Conservation (phyloP, 30 jellyfish, hydroid and myxozoan genomes). For the Pelagia noctiluca region DNA sequence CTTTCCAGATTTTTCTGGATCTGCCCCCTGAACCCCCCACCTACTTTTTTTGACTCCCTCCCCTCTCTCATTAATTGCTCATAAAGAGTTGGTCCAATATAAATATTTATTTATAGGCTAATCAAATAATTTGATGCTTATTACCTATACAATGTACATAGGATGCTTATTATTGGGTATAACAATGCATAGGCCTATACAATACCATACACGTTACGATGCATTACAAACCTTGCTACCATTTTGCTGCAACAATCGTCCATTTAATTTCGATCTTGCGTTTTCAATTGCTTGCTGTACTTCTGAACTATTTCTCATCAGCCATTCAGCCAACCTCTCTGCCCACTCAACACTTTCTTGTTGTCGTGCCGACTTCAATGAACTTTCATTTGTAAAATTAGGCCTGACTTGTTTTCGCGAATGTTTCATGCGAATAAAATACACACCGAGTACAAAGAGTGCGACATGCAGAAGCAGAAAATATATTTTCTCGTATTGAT, state of each 20-base stretch:
- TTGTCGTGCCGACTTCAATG: too few relatives aligned
- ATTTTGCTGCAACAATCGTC: not conserved
- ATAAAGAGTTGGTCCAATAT: too few relatives aligned
- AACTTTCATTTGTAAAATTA: too few relatives aligned
- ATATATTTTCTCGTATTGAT: conserved; percentile 3
- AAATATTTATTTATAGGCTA: too few relatives aligned
- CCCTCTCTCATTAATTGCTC: too few relatives aligned
- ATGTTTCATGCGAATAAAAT: not conserved
- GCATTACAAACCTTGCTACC: not conserved
- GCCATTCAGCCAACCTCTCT: not conserved
- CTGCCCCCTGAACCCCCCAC: too few relatives aligned
- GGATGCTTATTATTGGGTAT: too few relatives aligned
- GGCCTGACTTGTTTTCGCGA: not conserved
- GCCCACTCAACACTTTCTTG: not conserved
- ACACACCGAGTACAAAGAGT: not conserved
- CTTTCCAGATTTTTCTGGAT: too few relatives aligned
- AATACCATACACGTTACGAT: not conserved
- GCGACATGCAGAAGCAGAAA: not conserved
- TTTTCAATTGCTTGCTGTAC: not conserved
- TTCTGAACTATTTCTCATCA: not conserved
- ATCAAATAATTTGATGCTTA: too few relatives aligned
- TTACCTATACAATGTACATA: too few relatives aligned
- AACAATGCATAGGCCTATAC: too few relatives aligned
- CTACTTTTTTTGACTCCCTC: too few relatives aligned
- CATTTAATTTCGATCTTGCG: not conserved